Evolutionary conservation across 2,888 invertebrate species (phyloP), one percentile per base, ranked within the genome.

Genomic region (Lathronympha strigana): DNA sequence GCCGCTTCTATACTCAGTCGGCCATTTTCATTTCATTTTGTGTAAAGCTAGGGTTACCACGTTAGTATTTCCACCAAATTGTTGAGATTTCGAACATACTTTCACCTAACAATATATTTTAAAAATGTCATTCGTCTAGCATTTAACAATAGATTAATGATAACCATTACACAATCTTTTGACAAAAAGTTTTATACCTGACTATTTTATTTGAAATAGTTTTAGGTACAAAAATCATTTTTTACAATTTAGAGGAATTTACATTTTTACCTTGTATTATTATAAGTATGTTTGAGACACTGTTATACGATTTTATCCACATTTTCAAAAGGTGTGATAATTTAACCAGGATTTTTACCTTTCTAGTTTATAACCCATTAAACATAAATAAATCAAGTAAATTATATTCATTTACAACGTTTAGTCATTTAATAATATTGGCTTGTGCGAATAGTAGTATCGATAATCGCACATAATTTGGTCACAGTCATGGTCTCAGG

Each of bases 1-100:
- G 90, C 92, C 88, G 91, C 89, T 90, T 87, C 82, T 79, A 83
- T 82, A 80, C 79, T 83, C 80, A 82, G 78, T 78, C 91, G 77
- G 92, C 92, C 92, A 92, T 92, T 90, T 92, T 92, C 77, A 79
- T 83, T 86, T 77, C 72, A 69, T 68, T 66, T 66, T 61, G 43
- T 60, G 62, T 33, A 25, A 36, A 13, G 40, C 15, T 8, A 43
- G 53, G 23, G 62, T 57, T 57, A 63, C 49, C 55, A 51, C 19
- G 25, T 28, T 50, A 31, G 5, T 40, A 21, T 50, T 43, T 15
- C 23, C 38, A 4, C 9, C 19, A 47, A 23, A 31, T 58, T 19
- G 17, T 28, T n/a, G 21, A 23, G 23, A 57, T 31, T 50, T 21
- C 17, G 9, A 45, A n/a, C 11, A 17, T 45, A 57, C 57, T 45